A percentile compares a stretch with the other conserved stretches of the same genome.
Conservation (phyloP, 2,888 invertebrate species). For the Alloscopus bannaensis region DNA sequence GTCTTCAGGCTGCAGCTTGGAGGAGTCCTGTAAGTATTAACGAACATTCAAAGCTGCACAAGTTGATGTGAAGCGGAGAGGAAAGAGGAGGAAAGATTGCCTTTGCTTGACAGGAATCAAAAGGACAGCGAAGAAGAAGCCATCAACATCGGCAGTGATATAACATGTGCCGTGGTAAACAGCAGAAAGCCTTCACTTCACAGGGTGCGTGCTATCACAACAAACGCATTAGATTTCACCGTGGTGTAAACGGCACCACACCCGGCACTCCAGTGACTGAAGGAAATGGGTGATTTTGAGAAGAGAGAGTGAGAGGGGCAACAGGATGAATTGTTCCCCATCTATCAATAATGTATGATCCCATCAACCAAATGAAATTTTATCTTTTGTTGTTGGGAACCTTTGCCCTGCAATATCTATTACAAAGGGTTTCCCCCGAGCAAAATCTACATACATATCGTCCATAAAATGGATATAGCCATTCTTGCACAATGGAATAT, state of each 20-base stretch:
- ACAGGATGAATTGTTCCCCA: conserved; percentile 52
- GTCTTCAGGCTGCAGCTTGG: no score
- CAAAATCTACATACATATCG: conserved; percentile 9
- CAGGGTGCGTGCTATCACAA: not conserved
- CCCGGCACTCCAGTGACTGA: no score
- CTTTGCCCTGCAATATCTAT: conserved; percentile 47
- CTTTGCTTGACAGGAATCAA: no score
- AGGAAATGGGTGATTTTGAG: conserved; percentile 35
- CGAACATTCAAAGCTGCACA: no score
- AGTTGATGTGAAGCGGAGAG: no score
- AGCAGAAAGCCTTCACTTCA: not conserved
- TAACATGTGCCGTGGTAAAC: no score
- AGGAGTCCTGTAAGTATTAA: no score
- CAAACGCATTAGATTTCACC: not conserved
- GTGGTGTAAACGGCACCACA: no score
- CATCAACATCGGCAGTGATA: no score
- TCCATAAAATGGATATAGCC: conserved; percentile 16
- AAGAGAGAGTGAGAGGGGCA: conserved; percentile 25
- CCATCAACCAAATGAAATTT: conserved; percentile 61
- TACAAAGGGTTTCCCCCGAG: conserved; percentile 50
- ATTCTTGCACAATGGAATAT: not conserved
- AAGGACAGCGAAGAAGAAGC: no score
- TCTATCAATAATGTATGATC: conserved; percentile 60
- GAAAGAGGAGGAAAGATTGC: no score
- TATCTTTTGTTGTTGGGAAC: conserved; percentile 46